A percentile compares a stretch with the other conserved stretches of the same genome.
These are phyloP conservation scores for Halictus rubicundus DNA, from an alignment of 1,140 invertebrate species.

Conservation along the genomic window DNA sequence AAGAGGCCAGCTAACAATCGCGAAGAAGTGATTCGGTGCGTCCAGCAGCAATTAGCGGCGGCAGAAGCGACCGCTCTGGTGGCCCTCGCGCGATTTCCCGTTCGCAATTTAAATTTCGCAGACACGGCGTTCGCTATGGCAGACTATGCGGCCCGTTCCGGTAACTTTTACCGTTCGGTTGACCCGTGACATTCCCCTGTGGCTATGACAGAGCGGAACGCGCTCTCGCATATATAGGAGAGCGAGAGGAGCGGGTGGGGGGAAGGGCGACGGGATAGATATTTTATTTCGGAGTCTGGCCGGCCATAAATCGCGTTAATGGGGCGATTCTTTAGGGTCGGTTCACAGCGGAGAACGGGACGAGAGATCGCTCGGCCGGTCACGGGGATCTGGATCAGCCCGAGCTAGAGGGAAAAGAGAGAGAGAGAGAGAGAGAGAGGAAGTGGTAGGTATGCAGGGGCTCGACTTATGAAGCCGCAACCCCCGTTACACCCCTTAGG, in stretches of 20 bases:
- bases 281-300: constrained; percentile 66
- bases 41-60: too few species aligned
- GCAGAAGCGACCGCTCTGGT: too few species aligned
- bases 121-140: too few species aligned
- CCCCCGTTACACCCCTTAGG: constrained; percentile 53
- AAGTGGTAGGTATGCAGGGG: constrained; percentile 58
- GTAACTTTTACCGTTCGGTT: constrained; percentile 34
- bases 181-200: constrained; percentile 40
- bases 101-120: too few species aligned
- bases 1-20: too few species aligned
- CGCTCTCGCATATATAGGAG: constrained; percentile 6
- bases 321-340: constrained; percentile 67
- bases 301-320: constrained; percentile 71
- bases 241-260: neutral
- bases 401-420: constrained; percentile 1
- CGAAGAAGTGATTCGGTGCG: too few species aligned
- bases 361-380: constrained; percentile 32
- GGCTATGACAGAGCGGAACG: constrained; percentile 47
- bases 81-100: too few species aligned
- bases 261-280: constrained; percentile 31
- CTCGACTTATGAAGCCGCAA: constrained; percentile 70
- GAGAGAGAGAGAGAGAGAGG: neutral
- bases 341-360: constrained; percentile 52
- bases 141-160: too few species aligned
- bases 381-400: constrained; percentile 2